phyloP scores from a whole-genome alignment of 2,888 invertebrate genomes.

The Neria commutata region DNA sequence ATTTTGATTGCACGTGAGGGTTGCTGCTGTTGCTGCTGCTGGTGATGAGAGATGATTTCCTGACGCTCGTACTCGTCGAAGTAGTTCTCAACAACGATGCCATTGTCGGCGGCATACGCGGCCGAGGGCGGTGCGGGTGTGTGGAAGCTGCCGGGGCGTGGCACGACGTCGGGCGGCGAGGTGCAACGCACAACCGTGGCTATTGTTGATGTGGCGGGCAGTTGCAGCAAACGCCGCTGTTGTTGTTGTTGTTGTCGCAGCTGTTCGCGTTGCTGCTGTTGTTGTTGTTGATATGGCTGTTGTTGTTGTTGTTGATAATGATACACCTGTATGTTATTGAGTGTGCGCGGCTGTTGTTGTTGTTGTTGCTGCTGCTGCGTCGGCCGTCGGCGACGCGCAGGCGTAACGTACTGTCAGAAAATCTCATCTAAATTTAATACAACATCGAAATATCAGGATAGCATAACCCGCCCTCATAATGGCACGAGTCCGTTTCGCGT shows the following conservation, averaged over 20 bases:
- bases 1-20: constrained; percentile 37
- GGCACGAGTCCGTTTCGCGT: constrained; percentile 84
- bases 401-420: constrained; percentile 61
- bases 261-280: constrained; percentile 42
- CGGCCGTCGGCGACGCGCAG: constrained; percentile 31
- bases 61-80: constrained; percentile 61
- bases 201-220: constrained; percentile 35
- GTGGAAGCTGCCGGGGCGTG: constrained; percentile 53
- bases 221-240: constrained; percentile 27
- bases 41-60: constrained; percentile 57
- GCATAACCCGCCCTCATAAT: constrained; percentile 67
- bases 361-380: constrained; percentile 25
- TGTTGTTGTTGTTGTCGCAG: constrained; percentile 38
- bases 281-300: constrained; percentile 32
- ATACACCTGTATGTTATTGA: constrained; percentile 31
- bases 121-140: constrained; percentile 19
- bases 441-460: constrained; percentile 63
- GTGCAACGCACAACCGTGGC: constrained; percentile 50
- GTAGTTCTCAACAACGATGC: constrained; percentile 59
- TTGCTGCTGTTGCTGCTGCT: too few species aligned
- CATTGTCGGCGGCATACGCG: constrained; percentile 32
- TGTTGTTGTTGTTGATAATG: constrained; percentile 19
- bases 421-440: constrained; percentile 62
- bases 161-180: constrained; percentile 59
- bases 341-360: constrained; percentile 28